Percentiles rank a stretch among this genome's conserved stretches.
phyloP scores from a whole-genome alignment of 2,113 vertebrate species.

The Tylochromis polylepis region DNA sequence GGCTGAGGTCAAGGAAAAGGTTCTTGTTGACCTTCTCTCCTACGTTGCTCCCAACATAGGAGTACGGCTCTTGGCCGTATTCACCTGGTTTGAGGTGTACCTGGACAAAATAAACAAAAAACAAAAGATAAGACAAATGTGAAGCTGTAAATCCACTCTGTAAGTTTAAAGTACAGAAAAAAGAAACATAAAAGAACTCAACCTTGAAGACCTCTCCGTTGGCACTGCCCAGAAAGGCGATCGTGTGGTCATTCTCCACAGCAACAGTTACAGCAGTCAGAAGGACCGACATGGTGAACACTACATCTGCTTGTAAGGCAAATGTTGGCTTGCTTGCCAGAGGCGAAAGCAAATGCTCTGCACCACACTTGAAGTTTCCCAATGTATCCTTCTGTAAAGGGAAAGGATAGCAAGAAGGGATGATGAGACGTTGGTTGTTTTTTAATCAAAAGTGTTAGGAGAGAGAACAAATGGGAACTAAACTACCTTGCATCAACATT shows the following conservation, averaged over 20 bases:
- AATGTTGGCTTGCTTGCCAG: constrained; percentile 79
- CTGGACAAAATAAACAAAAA: constrained; percentile 57
- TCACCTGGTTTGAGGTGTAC: constrained; percentile 76
- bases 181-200: background rate
- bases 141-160: background rate
- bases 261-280: constrained; percentile 82
- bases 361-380: constrained; percentile 79
- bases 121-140: background rate
- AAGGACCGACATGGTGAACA: constrained; percentile 56
- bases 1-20: constrained; percentile 79
- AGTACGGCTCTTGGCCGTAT: constrained; percentile 69
- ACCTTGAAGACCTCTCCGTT: constrained; percentile 78
- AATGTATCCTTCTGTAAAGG: constrained; percentile 38
- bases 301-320: constrained; percentile 46
- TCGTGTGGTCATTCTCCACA: constrained; percentile 80
- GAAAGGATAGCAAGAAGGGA: background rate
- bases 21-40: constrained; percentile 85
- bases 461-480: too few relatives aligned
- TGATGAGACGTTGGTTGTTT: accelerated
- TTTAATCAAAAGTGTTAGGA: too few relatives aligned
- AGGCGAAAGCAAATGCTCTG: constrained; percentile 88
- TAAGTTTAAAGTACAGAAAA: background rate
- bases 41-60: constrained; percentile 59
- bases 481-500: too few relatives aligned
- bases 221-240: constrained; percentile 87